phyloP scores from a whole-genome alignment of 2,113 vertebrate species.

The Dascyllus trimaculatus region DNA sequence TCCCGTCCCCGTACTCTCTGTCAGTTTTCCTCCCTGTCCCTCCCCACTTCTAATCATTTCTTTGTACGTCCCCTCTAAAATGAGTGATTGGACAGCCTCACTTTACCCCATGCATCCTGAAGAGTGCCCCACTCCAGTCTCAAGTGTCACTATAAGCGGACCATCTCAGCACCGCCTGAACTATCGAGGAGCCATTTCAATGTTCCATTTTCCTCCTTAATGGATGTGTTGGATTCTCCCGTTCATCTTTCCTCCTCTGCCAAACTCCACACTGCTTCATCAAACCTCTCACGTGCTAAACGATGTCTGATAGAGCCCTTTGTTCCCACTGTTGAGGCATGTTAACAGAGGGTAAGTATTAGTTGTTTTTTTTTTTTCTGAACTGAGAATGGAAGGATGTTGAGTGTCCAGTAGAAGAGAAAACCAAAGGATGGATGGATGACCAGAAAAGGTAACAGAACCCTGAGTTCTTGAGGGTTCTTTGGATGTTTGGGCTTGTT shows the following conservation, averaged over 20 bases:
- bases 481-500: neutral
- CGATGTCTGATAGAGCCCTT: too few relatives aligned
- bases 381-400: too few relatives aligned
- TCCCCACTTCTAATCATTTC: conserved; percentile 14
- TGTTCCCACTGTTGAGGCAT: too few relatives aligned
- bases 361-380: too few relatives aligned
- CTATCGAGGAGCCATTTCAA: neutral
- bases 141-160: conserved; percentile 18
- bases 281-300: too few relatives aligned
- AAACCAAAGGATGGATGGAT: neutral
- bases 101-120: conserved; percentile 3
- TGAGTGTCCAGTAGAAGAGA: neutral
- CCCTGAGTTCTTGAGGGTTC: neutral
- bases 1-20: neutral
- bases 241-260: too few relatives aligned
- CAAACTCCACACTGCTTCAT: too few relatives aligned
- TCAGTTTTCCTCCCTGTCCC: neutral
- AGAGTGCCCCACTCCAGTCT: conserved; percentile 41
- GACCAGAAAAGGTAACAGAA: neutral
- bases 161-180: neutral
- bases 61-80: conserved; percentile 14
- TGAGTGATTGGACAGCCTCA: conserved; percentile 22
- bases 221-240: neutral
- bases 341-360: too few relatives aligned
- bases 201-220: neutral